Evolutionary conservation across 1,140 invertebrate species (phyloP).

Genomic region (Anadara kagoshimensis): DNA sequence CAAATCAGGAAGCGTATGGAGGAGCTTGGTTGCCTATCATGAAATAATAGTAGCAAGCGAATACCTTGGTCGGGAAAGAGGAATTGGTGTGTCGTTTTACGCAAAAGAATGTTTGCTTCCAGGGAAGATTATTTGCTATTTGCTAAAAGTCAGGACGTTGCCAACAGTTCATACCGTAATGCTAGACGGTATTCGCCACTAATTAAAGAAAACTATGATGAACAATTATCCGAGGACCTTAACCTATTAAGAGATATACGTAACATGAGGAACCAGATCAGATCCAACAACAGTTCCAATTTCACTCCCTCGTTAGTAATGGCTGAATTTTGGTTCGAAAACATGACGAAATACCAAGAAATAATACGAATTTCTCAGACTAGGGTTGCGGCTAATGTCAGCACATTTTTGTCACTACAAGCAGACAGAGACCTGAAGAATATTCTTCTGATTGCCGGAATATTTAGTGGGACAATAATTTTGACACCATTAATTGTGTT

Average conservation of each 20-base stretch:
- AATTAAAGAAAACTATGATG: constrained; percentile 36
- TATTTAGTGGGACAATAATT: constrained; percentile 51
- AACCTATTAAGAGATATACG: constrained; percentile 21
- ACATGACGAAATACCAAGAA: constrained; percentile 43
- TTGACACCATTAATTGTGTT: constrained; percentile 54
- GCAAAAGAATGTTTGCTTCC: constrained; percentile 44
- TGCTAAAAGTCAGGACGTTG: constrained; percentile 47
- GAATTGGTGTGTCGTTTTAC: constrained; percentile 45
- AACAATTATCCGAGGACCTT: constrained; percentile 6
- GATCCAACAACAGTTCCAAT: constrained; percentile 17
- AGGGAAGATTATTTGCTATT: constrained; percentile 45
- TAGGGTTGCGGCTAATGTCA: constrained; percentile 13
- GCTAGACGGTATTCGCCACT: constrained; percentile 46
- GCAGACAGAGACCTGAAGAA: constrained; percentile 40
- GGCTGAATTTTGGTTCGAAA: constrained; percentile 41
- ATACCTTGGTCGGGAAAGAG: constrained; percentile 49
- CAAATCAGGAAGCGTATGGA: constrained; percentile 54
- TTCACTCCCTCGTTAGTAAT: constrained; percentile 12
- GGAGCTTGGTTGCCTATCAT: constrained; percentile 52
- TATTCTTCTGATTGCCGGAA: constrained; percentile 45
- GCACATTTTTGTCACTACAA: constrained; percentile 12
- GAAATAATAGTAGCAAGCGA: constrained; percentile 52
- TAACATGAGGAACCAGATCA: constrained; percentile 27
- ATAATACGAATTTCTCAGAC: constrained; percentile 18
- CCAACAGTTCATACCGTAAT: constrained; percentile 44